Conservation (phyloP, 1,140 invertebrate species). For the Calosoma granatense region DNA sequence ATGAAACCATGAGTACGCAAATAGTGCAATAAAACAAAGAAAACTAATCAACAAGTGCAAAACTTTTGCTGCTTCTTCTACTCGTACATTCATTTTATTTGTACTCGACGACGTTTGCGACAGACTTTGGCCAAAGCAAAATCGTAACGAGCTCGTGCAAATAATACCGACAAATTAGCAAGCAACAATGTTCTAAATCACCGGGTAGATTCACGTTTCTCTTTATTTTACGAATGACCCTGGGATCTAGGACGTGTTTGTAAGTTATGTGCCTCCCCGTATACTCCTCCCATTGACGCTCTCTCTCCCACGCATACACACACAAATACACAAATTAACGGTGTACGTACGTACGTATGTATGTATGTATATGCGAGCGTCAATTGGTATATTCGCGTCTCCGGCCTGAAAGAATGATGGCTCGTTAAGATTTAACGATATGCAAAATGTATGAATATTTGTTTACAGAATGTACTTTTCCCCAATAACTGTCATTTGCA, state of each 20-base stretch:
- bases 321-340: not conserved
- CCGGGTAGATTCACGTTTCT: not conserved
- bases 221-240: no score
- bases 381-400: not conserved
- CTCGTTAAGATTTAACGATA: constrained; percentile 6
- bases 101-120: not conserved
- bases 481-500: not conserved
- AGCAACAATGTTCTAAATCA: not conserved
- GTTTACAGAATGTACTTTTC: constrained; percentile 1
- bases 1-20: not conserved
- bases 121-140: not conserved
- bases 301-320: not conserved
- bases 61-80: constrained; percentile 1
- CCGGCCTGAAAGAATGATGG: not conserved
- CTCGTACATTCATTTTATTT: constrained; percentile 6
- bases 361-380: not conserved
- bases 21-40: constrained; percentile 1
- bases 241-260: not conserved
- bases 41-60: constrained; percentile 8
- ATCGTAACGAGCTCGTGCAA: not conserved
- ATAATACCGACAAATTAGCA: not conserved
- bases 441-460: constrained; percentile 9
- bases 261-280: no score
- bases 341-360: not conserved
- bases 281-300: no score